Base-by-base conservation (phyloP, 2,113 vertebrate species). In the Corythoichthys intestinalis region DNA sequence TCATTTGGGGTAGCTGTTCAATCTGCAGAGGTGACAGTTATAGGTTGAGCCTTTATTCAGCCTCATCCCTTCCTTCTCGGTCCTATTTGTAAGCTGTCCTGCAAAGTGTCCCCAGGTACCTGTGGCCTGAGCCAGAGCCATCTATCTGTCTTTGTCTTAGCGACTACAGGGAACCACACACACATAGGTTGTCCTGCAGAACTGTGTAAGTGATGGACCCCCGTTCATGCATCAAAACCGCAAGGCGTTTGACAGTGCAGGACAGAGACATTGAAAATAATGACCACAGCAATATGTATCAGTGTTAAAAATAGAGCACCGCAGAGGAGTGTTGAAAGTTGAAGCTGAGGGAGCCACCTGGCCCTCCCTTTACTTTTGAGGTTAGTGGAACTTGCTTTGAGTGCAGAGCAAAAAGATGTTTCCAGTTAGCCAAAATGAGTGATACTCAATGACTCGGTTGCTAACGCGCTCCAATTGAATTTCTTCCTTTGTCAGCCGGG, bases 31-130 rank as follows among this genome's bases (percentile, higher is more conserved):
- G 77, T 87, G 89, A 89, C 89, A 90, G 85, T 88, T 88, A 85
- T 86, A 76, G 85, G 85, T 88, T 89, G 88, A 89, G 90, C 85
- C 89, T 90, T 88, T 89, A 88, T 90, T 89, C 89, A 75, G 80
- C 79, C 84, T 87, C 86, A 85, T 86, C 87, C 87, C 80, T 81
- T 86, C 79, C 76, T 78, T 82, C 86, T 89, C 87, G 75, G 80
- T 85, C 88, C 90, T 90, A 91, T 92, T 92, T 92, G 92, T 93
- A 91, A 92, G 87, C 88, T 90, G 88, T 92, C 91, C 86, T 79
- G 89, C 88, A 84, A 81, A 76, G 80, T 85, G 83, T 92, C 88
- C 88, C 89, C 62, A 74, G 89, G 87, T 88, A 87, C 86, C 82
- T 77, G 72, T 89, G 87, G 81, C 88, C 81, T 83, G 76, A 84